Evolutionary conservation across 2,888 invertebrate genomes (phyloP).

Genomic region (Acrobasis repandana): DNA sequence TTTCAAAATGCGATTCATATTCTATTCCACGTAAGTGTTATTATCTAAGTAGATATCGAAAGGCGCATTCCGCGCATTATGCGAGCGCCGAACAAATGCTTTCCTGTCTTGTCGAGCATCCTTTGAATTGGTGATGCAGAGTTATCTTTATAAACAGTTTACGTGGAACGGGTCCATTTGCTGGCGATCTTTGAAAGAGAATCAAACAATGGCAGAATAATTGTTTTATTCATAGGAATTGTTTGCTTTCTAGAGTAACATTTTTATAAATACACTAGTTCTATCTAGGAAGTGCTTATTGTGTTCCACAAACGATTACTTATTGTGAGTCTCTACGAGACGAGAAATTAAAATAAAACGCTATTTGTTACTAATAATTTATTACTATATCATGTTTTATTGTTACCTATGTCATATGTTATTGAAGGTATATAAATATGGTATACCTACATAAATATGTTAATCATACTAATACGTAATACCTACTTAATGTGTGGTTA

Average conservation of each 20-base stretch:
- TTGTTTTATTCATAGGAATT: slow-evolving; percentile 5
- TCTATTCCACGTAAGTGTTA: background rate
- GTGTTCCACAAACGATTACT: too few species aligned
- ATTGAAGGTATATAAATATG: too few species aligned
- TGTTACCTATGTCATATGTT: too few species aligned
- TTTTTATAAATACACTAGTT: background rate
- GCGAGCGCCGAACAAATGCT: slow-evolving; percentile 13
- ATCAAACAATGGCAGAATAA: background rate
- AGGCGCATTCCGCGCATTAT: slow-evolving; percentile 1
- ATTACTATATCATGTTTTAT: too few species aligned
- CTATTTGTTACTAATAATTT: too few species aligned
- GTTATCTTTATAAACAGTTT: slow-evolving; percentile 18
- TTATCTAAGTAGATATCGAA: too few species aligned
- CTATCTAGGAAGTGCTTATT: too few species aligned
- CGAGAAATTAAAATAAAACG: too few species aligned
- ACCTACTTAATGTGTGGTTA: too few species aligned
- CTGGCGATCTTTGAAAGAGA: slow-evolving; percentile 1
- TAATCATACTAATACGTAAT: too few species aligned
- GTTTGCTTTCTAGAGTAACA: background rate
- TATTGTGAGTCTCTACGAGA: too few species aligned
- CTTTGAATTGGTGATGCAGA: slow-evolving; percentile 13
- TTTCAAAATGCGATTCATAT: background rate
- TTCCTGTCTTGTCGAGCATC: slow-evolving; percentile 2
- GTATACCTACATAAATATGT: too few species aligned
- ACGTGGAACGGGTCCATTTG: slow-evolving; percentile 12